These are phyloP conservation scores for Trissonchulus sp. DNA, from an alignment of 2,888 invertebrate genomes.

Conservation along the genomic window DNA sequence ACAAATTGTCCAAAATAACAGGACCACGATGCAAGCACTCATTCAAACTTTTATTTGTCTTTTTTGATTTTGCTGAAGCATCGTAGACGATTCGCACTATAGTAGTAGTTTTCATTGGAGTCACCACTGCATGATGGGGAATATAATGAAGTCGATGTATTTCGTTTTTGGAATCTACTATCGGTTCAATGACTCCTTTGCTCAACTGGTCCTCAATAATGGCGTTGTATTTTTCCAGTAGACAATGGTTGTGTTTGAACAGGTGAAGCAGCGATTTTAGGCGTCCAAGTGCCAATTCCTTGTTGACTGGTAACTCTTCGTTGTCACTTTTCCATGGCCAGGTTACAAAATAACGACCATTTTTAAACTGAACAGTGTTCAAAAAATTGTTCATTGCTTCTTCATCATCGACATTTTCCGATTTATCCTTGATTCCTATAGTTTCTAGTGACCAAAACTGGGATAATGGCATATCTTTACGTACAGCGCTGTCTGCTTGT, in stretches of 20 bases:
- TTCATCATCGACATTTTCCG: too few species aligned
- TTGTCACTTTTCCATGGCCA: too few species aligned
- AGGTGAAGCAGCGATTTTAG: neutral
- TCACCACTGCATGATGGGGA: conserved; percentile 37
- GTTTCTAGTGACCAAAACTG: too few species aligned
- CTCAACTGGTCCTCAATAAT: neutral
- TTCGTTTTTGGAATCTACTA: neutral
- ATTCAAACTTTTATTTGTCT: conserved; percentile 32
- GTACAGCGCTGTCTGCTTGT: too few species aligned
- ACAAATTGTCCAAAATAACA: conserved; percentile 31
- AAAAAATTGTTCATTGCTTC: too few species aligned
- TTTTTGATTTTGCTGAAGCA: conserved; percentile 34
- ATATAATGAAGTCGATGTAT: conserved; percentile 36
- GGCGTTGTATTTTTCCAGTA: neutral
- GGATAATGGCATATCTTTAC: too few species aligned
- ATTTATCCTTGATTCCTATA: too few species aligned
- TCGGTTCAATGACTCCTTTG: conserved; percentile 21
- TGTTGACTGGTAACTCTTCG: too few species aligned
- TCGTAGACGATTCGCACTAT: conserved; percentile 43
- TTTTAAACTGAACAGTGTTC: too few species aligned
- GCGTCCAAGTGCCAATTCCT: too few species aligned
- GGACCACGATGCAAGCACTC: conserved; percentile 37
- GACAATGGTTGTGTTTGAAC: neutral
- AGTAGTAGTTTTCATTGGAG: conserved; percentile 33
- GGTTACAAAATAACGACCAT: too few species aligned